Evolutionary conservation across 2,797 vertebrate genomes (phyloP).

Genomic region (Trachops cirrhosus): DNA sequence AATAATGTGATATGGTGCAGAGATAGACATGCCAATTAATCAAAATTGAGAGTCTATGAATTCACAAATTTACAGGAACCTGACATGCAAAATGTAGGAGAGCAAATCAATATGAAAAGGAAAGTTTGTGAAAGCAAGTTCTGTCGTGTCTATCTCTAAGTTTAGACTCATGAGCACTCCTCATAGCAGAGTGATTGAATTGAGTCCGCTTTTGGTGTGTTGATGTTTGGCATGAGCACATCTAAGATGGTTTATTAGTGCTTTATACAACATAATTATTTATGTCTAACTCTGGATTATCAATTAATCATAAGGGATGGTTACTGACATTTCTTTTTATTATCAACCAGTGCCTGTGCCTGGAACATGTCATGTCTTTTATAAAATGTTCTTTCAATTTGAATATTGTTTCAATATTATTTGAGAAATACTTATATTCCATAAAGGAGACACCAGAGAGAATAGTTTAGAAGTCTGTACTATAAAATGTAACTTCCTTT

Average conservation of each 20-base stretch:
- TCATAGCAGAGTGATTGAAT: neutral
- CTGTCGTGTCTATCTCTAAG: neutral
- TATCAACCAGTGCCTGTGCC: neutral
- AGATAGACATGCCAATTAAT: neutral
- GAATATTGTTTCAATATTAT: neutral
- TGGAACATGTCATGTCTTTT: neutral
- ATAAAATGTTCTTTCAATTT: neutral
- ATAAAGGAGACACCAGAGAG: neutral
- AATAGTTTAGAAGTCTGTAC: neutral
- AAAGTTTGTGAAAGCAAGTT: neutral
- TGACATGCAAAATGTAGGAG: neutral
- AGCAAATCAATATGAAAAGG: neutral
- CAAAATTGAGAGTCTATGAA: neutral
- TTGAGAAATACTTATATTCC: neutral
- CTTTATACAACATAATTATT: neutral
- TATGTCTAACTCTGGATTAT: neutral
- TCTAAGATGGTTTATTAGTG: neutral
- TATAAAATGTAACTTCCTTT: neutral
- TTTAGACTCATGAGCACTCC: neutral
- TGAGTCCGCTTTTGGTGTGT: neutral
- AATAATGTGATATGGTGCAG: neutral
- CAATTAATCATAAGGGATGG: neutral
- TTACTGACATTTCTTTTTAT: neutral
- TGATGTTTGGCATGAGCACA: neutral
- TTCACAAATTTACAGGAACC: neutral